phyloP scores from a whole-genome alignment of 1,140 invertebrate genomes.

The Bombyx mandarina region DNA sequence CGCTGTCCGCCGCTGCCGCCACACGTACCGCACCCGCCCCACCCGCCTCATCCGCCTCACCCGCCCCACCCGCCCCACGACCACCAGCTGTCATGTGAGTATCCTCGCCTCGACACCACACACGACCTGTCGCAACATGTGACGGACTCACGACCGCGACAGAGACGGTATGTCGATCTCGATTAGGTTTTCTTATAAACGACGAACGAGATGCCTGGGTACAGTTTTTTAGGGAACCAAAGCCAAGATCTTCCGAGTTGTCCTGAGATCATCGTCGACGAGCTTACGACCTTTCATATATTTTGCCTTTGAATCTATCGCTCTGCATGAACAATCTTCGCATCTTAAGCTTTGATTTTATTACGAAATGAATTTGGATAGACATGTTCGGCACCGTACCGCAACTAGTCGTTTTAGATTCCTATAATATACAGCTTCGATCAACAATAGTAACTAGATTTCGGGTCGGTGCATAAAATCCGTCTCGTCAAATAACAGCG shows the following conservation, averaged over 20 bases:
- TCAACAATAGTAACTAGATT: too few relatives aligned
- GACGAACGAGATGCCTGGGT: background rate
- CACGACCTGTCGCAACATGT: background rate
- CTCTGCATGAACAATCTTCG: conserved; percentile 30
- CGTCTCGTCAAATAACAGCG: too few relatives aligned
- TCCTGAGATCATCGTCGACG: too few relatives aligned
- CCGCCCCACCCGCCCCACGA: conserved; percentile 49
- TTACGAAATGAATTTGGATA: background rate
- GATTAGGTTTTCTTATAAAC: background rate
- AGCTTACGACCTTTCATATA: background rate
- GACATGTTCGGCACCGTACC: background rate
- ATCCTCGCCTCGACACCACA: conserved; percentile 4
- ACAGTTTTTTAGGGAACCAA: too few relatives aligned
- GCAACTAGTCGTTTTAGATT: too few relatives aligned
- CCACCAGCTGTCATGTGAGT: conserved; percentile 35
- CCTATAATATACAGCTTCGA: too few relatives aligned
- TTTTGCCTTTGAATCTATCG: conserved; percentile 15
- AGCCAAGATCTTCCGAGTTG: too few relatives aligned
- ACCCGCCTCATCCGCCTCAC: conserved; percentile 35
- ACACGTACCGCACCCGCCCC: conserved; percentile 58
- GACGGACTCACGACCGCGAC: background rate
- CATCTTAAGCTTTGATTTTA: conserved; percentile 7
- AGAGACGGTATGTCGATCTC: background rate
- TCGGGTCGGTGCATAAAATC: too few relatives aligned
- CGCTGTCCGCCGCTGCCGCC: conserved; percentile 65